Conservation (phyloP, 2,797 vertebrate genomes). For the Pseudotriccus pelzelni region DNA sequence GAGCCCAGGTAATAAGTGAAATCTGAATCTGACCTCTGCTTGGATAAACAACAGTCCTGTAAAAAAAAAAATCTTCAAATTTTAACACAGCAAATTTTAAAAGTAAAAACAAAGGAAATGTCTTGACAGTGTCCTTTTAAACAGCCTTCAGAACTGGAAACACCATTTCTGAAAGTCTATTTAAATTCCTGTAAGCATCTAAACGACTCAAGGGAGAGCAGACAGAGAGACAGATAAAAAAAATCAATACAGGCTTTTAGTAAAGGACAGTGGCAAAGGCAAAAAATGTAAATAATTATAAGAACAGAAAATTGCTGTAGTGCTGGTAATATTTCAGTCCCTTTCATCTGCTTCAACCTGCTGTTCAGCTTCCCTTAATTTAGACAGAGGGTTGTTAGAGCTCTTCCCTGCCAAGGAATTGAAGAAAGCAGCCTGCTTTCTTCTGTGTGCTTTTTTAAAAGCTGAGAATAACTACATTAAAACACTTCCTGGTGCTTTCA, state of each 20-base stretch:
- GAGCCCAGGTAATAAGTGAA: neutral
- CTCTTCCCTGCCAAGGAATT: neutral
- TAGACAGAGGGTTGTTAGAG: neutral
- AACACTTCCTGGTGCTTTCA: neutral
- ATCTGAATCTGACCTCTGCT: neutral
- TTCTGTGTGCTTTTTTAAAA: neutral
- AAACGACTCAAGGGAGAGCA: neutral
- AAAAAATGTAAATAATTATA: neutral
- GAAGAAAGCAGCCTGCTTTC: neutral
- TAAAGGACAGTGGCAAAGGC: neutral
- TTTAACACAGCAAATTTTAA: neutral
- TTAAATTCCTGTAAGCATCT: conserved; percentile 31
- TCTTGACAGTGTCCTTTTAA: neutral
- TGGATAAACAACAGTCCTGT: neutral
- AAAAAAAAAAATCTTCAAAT: neutral
- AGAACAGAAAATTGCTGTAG: neutral
- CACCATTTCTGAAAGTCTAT: neutral
- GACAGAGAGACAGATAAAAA: neutral
- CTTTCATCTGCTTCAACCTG: neutral
- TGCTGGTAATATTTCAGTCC: neutral
- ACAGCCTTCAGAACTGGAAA: neutral
- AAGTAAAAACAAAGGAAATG: neutral
- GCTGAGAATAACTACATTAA: neutral
- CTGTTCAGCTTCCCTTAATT: neutral
- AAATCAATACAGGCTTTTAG: conserved; percentile 10